Conservation (phyloP, 2,113 vertebrate genomes). For the Fulmarus glacialis region DNA sequence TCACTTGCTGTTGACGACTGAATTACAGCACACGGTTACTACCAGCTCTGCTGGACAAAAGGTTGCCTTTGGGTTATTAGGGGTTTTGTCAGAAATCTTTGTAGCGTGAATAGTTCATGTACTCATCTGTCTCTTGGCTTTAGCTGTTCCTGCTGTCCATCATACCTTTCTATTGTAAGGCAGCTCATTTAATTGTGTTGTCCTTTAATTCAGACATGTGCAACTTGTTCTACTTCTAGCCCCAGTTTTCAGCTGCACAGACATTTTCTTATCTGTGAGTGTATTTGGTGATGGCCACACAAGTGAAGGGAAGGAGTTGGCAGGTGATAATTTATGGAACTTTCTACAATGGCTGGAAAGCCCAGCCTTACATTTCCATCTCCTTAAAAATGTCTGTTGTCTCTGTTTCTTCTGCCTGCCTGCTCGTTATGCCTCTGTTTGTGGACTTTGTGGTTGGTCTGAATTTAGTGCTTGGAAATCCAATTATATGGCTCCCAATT, state of each 20-base stretch:
- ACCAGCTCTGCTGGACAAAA: neutral
- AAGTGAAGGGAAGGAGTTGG: neutral
- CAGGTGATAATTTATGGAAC: neutral
- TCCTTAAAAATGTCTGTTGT: neutral
- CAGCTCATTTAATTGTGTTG: neutral
- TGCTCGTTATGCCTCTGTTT: neutral
- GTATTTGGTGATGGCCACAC: neutral
- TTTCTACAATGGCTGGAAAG: neutral
- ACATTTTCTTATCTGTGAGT: neutral
- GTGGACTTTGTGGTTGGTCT: neutral
- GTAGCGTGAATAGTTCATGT: neutral
- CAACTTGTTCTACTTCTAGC: neutral
- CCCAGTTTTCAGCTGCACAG: neutral
- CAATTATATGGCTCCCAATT: neutral
- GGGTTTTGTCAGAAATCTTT: neutral
- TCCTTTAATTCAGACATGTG: neutral
- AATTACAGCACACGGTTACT: neutral
- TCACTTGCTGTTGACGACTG: neutral
- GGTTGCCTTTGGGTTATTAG: neutral
- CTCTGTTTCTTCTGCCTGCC: neutral
- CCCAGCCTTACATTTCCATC: neutral
- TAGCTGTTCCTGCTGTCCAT: neutral
- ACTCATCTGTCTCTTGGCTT: neutral
- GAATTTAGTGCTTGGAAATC: neutral
- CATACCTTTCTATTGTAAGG: neutral